Percentiles rank a stretch among this genome's conserved stretches.
phyloP scores from a whole-genome alignment of 2,113 vertebrate species.

The Gavia stellata region DNA sequence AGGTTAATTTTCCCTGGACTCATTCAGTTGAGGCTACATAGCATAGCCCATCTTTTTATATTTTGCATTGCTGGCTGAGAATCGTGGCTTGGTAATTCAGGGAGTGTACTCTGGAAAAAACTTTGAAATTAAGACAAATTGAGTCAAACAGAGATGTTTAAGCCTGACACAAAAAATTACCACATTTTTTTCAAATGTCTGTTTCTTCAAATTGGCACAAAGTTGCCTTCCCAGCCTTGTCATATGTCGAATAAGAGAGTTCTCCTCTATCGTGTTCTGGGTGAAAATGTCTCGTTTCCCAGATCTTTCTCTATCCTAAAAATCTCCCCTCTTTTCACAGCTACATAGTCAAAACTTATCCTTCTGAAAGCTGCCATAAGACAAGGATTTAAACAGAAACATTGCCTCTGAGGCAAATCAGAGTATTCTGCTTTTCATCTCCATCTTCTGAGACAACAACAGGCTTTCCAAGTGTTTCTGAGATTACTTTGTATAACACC shows the following conservation, averaged over 20 bases:
- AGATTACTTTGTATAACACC: not conserved
- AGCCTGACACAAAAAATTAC: not conserved
- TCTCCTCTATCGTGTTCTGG: not conserved
- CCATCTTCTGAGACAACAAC: fast-evolving
- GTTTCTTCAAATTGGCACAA: not conserved
- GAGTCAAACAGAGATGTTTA: not conserved
- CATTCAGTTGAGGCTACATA: not conserved
- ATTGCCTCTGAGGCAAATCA: not conserved
- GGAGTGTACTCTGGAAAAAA: not conserved
- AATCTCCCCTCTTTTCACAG: not conserved
- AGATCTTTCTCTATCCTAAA: not conserved
- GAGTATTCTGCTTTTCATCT: not conserved
- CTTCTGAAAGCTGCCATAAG: not conserved
- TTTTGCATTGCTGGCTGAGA: not conserved
- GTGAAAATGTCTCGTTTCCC: not conserved
- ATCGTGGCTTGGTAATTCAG: not conserved
- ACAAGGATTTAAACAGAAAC: not conserved
- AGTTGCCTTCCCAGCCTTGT: not conserved
- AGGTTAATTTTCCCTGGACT: not conserved
- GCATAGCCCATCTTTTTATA: not conserved
- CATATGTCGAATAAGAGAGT: not conserved
- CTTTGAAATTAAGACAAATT: not conserved
- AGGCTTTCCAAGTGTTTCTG: not conserved
- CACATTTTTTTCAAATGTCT: not conserved
- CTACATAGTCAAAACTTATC: not conserved